Percentiles rank a stretch among this genome's conserved stretches.
Conservation (phyloP, 2,113 vertebrate genomes). For the Chaetorhynchus papuensis region DNA sequence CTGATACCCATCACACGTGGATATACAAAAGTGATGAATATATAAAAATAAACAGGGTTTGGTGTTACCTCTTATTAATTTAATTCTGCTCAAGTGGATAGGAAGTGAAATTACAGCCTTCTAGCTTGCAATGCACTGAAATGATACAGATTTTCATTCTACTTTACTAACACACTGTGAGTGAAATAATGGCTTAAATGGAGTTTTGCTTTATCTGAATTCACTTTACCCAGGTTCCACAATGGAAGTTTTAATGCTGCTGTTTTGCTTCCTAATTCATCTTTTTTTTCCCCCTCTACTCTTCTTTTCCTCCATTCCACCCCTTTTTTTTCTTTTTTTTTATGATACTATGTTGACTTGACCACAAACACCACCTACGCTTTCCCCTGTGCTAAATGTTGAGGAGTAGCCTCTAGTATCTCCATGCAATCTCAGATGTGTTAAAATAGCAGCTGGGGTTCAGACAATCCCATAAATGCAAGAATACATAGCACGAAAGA, state of each 20-base stretch:
- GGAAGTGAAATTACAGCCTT: background rate
- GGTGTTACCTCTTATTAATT: background rate
- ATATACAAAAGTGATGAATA: background rate
- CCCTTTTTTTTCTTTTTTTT: background rate
- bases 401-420: background rate
- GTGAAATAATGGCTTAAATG: background rate
- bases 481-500: fast-evolving
- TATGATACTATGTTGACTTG: background rate
- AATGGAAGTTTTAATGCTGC: background rate
- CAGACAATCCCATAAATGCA: background rate
- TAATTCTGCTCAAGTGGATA: background rate
- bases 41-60: background rate
- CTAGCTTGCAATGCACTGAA: background rate
- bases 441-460: background rate
- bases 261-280: background rate
- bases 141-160: background rate
- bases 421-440: background rate
- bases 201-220: background rate
- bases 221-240: conserved; percentile 56
- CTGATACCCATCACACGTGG: background rate
- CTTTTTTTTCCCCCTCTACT: background rate
- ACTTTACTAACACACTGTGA: background rate
- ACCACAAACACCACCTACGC: background rate
- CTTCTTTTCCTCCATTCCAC: background rate
- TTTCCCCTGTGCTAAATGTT: background rate